Evolutionary conservation across 35 echinoderm and acorn worm genomes (phyloP).

Genomic region (Stichopus chloronotus): DNA sequence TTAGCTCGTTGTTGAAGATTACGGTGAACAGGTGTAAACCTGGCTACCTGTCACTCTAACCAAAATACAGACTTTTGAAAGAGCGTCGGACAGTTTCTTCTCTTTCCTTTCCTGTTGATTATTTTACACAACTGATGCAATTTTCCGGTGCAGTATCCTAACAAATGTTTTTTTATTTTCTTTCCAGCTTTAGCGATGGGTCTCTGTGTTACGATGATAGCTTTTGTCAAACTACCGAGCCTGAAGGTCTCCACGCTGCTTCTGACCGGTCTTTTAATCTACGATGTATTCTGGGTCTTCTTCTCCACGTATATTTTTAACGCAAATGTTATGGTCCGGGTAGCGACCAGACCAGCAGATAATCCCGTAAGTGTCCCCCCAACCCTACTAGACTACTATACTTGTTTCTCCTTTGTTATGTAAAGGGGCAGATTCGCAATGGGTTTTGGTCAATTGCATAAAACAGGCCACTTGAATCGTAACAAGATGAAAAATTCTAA

Average conservation of each 20-base stretch:
- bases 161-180: neutral
- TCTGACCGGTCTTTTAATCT: conserved; percentile 93
- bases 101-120: neutral
- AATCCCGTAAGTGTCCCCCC: conserved; percentile 85
- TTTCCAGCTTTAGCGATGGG: conserved; percentile 96
- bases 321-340: conserved; percentile 99
- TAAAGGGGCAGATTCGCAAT: neutral
- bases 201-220: conserved; percentile 99
- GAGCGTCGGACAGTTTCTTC: neutral
- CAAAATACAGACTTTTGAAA: neutral
- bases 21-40: neutral
- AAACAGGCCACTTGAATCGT: no score
- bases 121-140: no score
- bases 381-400: neutral
- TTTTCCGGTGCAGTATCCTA: no score
- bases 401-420: neutral
- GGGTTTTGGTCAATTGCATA: neutral
- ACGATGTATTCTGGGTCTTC: conserved; percentile 99
- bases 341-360: conserved; percentile 93
- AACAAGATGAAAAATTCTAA: no score
- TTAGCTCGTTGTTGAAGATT: neutral
- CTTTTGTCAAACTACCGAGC: conserved; percentile 94
- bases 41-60: neutral
- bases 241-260: conserved; percentile 95
- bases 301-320: conserved; percentile 99